Base-by-base conservation (phyloP, 1,140 invertebrate genomes). In the Xylocopa sonorina region DNA sequence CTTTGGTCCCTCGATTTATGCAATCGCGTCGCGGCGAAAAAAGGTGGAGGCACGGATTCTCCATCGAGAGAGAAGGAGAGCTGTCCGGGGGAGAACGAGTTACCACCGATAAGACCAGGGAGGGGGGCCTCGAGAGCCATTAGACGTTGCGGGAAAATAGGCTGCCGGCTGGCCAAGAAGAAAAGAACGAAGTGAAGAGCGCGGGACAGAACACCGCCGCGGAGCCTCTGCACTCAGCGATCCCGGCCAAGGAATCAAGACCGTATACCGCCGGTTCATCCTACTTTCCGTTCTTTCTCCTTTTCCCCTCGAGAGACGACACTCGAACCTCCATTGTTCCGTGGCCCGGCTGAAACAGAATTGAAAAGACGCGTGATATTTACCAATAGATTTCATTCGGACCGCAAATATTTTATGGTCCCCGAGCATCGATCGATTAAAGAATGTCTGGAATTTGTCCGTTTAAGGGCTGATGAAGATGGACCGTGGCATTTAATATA, bases 261-360 rank as follows among this genome's bases (percentile, higher is more conserved):
- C 41, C 43, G 66, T 43, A n/a, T n/a, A n/a, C 38, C 64, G 46
- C 7, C 46, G 55, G 43, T 58, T 78, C 67, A 71, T 78, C 66
- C 75, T 62, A 71, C 75, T 71, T 34, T 71, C 6, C 29, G 6
- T n/a, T 69, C 32, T 69, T 63, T 53, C 66, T 75, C 38, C 48
- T 53, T 46, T 60, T 34, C 46, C 43, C 64, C 66, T 57, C 73
- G 50, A 67, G 73, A 75, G 73, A 75, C 62, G 73, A 32, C 75
- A 77, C 75, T 77, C 75, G 64, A 77, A 38, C 66, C 41, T 38
- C 64, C 66, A 77, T 77, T 77, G 75, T 77, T 77, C n/a, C 75
- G 50, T 27, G 53, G 60, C 43, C 50, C 73, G 64, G 34, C 75
- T 77, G 75, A 77, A 77, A 77, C 75, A 77, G 75, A 77, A 77